Evolutionary conservation across 2,113 vertebrate species (phyloP).

Genomic region (Pholis gunnellus): DNA sequence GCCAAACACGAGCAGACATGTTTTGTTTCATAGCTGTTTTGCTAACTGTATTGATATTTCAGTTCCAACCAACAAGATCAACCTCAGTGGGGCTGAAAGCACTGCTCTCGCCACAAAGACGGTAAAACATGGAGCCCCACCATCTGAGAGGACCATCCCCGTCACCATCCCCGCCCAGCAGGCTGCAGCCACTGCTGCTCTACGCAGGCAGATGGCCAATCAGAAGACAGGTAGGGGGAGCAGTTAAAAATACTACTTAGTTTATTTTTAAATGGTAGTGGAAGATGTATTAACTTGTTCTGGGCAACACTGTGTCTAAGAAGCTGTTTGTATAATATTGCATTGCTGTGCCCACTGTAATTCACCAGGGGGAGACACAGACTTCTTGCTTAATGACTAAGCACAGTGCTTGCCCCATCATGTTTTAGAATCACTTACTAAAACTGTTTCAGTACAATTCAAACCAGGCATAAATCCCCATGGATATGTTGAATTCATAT

Average conservation of each 20-base stretch:
- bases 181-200: conserved; percentile 91
- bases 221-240: conserved; percentile 87
- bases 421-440: neutral
- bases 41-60: conserved; percentile 34
- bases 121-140: conserved; percentile 92
- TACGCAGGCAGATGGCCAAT: conserved; percentile 92
- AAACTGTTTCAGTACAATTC: neutral
- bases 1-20: neutral
- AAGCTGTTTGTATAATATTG: neutral
- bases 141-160: conserved; percentile 77
- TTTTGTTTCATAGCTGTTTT: conserved; percentile 1
- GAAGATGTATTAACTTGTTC: neutral
- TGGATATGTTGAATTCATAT: neutral
- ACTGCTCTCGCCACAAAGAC: conserved; percentile 95
- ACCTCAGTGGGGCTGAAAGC: conserved; percentile 91
- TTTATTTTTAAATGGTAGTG: conserved; percentile 5
- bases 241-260: neutral
- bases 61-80: conserved; percentile 80
- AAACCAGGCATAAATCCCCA: neutral
- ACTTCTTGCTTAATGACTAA: neutral
- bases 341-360: conserved; percentile 12
- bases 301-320: neutral
- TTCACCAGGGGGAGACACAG: conserved; percentile 78
- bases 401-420: neutral
- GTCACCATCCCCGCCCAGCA: conserved; percentile 89